Base-by-base conservation (phyloP, 2,888 invertebrate genomes). In the Folsomia manolachei region DNA sequence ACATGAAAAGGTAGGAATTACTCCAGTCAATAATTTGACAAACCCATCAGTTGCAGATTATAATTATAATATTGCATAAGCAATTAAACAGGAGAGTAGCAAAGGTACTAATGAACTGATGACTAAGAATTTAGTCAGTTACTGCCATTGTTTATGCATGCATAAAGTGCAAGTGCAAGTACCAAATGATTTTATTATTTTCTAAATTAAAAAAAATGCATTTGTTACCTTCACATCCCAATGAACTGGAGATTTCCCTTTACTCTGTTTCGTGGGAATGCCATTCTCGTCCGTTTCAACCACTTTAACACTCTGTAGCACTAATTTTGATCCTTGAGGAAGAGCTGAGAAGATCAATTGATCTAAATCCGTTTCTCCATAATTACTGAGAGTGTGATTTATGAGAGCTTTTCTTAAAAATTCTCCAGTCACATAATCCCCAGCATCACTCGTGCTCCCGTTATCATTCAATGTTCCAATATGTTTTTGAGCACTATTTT, bases 261-360 rank as follows among this genome's bases (percentile, higher is more conserved):
- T 70, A 60, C 62, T 53, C 9, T 74, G 73, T 60, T 77, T 74
- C 9, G 75, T 27, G 2, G 77, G 74, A 67, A 80, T 74, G 19
- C 79, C 81, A 69, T 81, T 74, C 52, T 76, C 81, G 75, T 80
- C 81, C n/a, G 81, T 80, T 21, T 74, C 60, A 11, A 81, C 75
- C 56, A 81, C 76, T 74, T 74, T 80, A 14, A 81, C 79, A n/a
- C 78, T 78, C 27, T 75, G 66, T 23, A 81, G 69, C 69, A 80
- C 75, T 11, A 81, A 69, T 64, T 80, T 81, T 0, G 78, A 78
- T 2, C 81, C 81, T 72, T 81, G 71, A n/a, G 81, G 81, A 24
- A 81, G 69, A 9, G 74, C 74, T 7, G 79, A 78, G 62, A 81
- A 81, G 7, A 81, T 79, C 11, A 81, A 52, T 26, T 76, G 75